Evolutionary conservation across 2,113 vertebrate genomes (phyloP).

Genomic region (Noctilio leporinus): DNA sequence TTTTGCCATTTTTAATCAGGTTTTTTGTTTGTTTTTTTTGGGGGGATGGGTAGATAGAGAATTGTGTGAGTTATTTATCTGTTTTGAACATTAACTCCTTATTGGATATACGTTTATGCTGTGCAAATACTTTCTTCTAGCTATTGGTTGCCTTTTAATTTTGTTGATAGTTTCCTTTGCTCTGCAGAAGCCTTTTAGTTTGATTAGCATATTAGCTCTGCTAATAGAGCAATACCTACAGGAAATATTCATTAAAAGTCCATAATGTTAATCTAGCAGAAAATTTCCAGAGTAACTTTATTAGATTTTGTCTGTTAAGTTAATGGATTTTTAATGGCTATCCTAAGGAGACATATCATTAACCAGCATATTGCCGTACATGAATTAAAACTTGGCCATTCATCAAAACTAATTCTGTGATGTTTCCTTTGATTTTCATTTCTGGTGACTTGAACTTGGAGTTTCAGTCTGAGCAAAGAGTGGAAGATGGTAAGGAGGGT

Average conservation of each 20-base stretch:
- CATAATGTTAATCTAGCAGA: slow-evolving; percentile 80
- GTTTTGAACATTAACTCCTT: background rate
- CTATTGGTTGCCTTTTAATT: background rate
- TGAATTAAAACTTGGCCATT: slow-evolving; percentile 76
- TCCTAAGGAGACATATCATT: slow-evolving; percentile 79
- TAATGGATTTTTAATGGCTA: slow-evolving; percentile 83
- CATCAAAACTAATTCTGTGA: slow-evolving; percentile 79
- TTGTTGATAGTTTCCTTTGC: background rate
- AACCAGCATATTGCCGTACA: slow-evolving; percentile 78
- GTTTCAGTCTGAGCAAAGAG: slow-evolving; percentile 66
- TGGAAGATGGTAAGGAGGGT: slow-evolving; percentile 43
- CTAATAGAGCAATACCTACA: slow-evolving; percentile 75
- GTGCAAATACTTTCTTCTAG: background rate
- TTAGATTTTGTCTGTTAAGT: slow-evolving; percentile 80
- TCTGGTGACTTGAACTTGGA: slow-evolving; percentile 72
- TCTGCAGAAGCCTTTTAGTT: slow-evolving; percentile 21
- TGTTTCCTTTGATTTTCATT: slow-evolving; percentile 75
- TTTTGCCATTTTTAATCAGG: background rate
- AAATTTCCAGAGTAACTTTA: slow-evolving; percentile 80
- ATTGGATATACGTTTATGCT: background rate
- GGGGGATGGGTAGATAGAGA: no score
- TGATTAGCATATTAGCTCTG: slow-evolving; percentile 75
- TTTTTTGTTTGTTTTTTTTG: background rate
- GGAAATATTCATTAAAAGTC: slow-evolving; percentile 80
- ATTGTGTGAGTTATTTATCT: background rate